These are phyloP conservation scores for Gnatocerus cornutus DNA, from an alignment of 2,888 invertebrate genomes.

Conservation along the genomic window DNA sequence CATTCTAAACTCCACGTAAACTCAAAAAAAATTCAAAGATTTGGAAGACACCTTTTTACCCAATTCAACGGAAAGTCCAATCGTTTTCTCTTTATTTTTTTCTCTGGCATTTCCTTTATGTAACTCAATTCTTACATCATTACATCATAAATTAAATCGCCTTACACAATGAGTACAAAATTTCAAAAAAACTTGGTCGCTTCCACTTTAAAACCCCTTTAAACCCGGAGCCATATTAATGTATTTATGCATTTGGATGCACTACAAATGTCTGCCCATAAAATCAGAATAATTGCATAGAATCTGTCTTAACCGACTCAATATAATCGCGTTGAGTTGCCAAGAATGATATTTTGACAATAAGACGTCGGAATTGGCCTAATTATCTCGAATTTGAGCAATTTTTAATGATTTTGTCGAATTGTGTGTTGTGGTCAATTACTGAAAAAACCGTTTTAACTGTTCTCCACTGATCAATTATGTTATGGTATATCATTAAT, in stretches of 20 bases:
- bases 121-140: too few relatives aligned
- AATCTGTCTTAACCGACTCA: background rate
- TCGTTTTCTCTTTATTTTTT: too few relatives aligned
- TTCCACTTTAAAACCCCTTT: background rate
- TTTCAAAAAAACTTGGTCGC: too few relatives aligned
- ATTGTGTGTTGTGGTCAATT: background rate
- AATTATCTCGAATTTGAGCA: background rate
- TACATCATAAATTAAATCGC: too few relatives aligned
- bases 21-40: too few relatives aligned
- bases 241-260: slow-evolving; percentile 5
- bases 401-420: slow-evolving; percentile 6
- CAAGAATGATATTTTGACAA: background rate
- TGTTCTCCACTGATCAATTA: slow-evolving; percentile 20
- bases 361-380: background rate
- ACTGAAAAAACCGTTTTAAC: slow-evolving; percentile 17
- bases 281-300: background rate
- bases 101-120: too few relatives aligned
- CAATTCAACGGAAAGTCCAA: too few relatives aligned
- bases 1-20: too few relatives aligned
- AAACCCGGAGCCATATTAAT: background rate
- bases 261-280: background rate
- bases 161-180: too few relatives aligned
- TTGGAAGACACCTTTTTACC: too few relatives aligned
- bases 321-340: background rate
- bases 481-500: slow-evolving; percentile 25